phyloP scores from a whole-genome alignment of 2,797 vertebrate genomes.

The Argentina silus region DNA sequence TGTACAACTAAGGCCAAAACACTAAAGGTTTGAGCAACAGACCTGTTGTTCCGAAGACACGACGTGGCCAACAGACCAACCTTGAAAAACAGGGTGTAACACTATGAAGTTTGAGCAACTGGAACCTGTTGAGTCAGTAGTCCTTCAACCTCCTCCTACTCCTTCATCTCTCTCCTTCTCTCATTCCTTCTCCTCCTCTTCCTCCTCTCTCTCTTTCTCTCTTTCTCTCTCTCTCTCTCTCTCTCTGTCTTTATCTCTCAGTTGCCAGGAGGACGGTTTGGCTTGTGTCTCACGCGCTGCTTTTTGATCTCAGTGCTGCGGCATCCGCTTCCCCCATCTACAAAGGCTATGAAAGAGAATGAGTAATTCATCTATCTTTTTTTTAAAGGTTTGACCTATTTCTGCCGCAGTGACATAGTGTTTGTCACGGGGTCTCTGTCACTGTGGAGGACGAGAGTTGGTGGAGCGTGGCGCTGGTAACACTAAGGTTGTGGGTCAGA shows the following conservation, averaged over 20 bases:
- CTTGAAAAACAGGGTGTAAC: too few relatives aligned
- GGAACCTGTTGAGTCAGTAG: too few relatives aligned
- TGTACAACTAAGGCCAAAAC: slow-evolving; percentile 49
- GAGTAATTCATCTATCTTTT: slow-evolving; percentile 66
- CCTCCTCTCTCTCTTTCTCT: too few relatives aligned
- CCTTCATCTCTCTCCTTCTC: too few relatives aligned
- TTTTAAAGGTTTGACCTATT: slow-evolving; percentile 62
- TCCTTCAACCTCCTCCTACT: too few relatives aligned
- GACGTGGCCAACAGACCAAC: too few relatives aligned
- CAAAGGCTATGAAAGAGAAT: slow-evolving; percentile 80
- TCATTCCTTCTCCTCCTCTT: too few relatives aligned
- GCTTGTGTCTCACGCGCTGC: slow-evolving; percentile 81
- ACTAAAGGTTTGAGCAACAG: background rate
- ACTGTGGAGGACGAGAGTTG: background rate
- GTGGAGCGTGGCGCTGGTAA: background rate
- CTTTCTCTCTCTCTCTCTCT: slow-evolving; percentile 3
- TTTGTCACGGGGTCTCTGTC: slow-evolving; percentile 25
- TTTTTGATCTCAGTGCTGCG: slow-evolving; percentile 83
- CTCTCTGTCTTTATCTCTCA: slow-evolving; percentile 73
- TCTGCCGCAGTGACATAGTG: slow-evolving; percentile 62
- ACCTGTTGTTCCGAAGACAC: too few relatives aligned
- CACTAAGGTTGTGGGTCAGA: too few relatives aligned
- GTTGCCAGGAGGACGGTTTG: slow-evolving; percentile 78
- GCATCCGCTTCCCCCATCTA: slow-evolving; percentile 88
- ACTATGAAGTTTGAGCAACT: too few relatives aligned